phyloP scores from a whole-genome alignment of 2,113 vertebrate genomes.

The Neolamprologus falcicula region DNA sequence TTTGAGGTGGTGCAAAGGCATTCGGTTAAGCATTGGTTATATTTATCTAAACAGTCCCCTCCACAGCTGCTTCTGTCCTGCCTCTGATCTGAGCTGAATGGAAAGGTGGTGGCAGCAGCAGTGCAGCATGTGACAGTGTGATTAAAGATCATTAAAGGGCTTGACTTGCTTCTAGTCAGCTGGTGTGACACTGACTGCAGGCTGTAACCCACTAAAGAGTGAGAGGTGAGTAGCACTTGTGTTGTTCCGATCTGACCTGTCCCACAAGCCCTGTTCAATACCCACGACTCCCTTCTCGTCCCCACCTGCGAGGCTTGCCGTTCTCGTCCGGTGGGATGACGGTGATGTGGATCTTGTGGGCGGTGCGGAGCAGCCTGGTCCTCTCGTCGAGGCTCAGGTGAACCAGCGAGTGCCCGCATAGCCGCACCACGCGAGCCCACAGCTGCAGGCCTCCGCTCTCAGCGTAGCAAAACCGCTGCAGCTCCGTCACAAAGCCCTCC shows the following conservation, averaged over 20 bases:
- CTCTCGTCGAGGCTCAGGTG: conserved; percentile 72
- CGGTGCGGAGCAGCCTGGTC: conserved; percentile 71
- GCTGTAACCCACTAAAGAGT: conserved; percentile 6
- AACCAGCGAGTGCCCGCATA: conserved; percentile 79
- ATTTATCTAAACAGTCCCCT: background rate
- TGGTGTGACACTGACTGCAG: conserved; percentile 31
- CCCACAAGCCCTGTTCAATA: background rate
- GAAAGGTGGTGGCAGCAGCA: background rate
- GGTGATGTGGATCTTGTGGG: conserved; percentile 85
- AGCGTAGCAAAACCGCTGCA: conserved; percentile 85
- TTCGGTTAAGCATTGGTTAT: background rate
- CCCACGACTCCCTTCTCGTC: background rate
- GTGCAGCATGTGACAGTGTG: background rate
- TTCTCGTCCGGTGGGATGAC: conserved; percentile 85
- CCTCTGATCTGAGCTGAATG: background rate
- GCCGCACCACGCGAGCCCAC: conserved; percentile 79
- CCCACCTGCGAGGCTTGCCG: conserved; percentile 85
- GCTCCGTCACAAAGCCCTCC: conserved; percentile 83
- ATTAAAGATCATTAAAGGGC: conserved; percentile 50
- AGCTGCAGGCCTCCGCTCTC: conserved; percentile 83
- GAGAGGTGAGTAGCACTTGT: background rate
- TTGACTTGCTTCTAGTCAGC: conserved; percentile 51
- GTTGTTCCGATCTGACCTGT: background rate
- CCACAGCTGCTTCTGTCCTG: conserved; percentile 4
- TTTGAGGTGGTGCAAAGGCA: background rate